Conservation (phyloP, 2,797 vertebrate genomes). For the Spinus pinus region DNA sequence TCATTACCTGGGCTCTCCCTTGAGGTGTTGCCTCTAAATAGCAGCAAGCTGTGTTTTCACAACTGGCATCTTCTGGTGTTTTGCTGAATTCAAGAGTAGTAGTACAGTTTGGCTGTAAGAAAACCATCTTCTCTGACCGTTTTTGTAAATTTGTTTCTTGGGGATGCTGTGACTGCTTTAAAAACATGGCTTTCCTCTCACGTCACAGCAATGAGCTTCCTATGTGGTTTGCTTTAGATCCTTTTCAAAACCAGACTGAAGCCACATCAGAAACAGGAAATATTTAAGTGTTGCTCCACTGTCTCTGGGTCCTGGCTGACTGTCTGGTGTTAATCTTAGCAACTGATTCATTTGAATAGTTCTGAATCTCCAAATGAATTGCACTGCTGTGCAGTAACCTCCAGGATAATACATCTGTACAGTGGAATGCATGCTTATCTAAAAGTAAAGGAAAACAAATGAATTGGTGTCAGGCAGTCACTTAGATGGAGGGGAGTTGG, state of each 20-base stretch:
- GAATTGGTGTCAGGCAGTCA: neutral
- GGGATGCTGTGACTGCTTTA: neutral
- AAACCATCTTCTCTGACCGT: neutral
- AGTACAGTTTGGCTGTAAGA: neutral
- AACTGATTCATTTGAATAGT: neutral
- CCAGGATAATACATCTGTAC: neutral
- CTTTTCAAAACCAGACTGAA: slow-evolving; percentile 22
- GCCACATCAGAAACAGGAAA: slow-evolving; percentile 38
- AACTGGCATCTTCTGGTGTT: neutral
- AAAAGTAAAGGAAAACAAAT: neutral
- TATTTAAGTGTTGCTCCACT: neutral
- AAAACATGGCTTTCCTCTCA: neutral
- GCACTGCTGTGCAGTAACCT: neutral
- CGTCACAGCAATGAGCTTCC: neutral
- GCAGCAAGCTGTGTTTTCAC: neutral
- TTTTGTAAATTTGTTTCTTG: neutral
- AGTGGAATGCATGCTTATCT: neutral
- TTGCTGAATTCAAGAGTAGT: neutral
- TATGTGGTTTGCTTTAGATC: slow-evolving; percentile 29
- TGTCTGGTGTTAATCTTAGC: slow-evolving; percentile 42
- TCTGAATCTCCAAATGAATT: slow-evolving; percentile 1
- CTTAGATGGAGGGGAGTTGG: neutral
- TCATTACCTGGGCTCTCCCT: neutral
- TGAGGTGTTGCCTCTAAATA: neutral
- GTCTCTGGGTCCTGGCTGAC: neutral